Percentiles rank a stretch among this genome's conserved stretches.
phyloP scores from a whole-genome alignment of 2,888 invertebrate genomes.

The Prosopocoilus inquinatus region DNA sequence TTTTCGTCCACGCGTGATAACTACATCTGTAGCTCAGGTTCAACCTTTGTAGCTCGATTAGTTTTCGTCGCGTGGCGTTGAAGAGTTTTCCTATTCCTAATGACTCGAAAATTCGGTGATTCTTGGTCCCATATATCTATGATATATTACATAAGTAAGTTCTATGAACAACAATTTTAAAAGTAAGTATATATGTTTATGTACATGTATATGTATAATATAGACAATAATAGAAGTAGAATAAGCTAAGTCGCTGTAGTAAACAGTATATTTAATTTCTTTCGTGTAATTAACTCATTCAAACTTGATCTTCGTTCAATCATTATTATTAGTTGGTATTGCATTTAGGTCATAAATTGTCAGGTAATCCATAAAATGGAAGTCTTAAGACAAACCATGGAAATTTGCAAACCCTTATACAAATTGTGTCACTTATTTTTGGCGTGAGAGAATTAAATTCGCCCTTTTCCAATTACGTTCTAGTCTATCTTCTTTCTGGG shows the following conservation, averaged over 20 bases:
- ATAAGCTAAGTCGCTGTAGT: slow-evolving; percentile 4
- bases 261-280: slow-evolving; percentile 8
- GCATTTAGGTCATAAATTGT: too few species aligned
- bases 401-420: too few species aligned
- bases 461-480: too few species aligned
- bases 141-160: slow-evolving; percentile 92
- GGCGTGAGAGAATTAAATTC: too few species aligned
- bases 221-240: slow-evolving; percentile 7
- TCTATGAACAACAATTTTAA: slow-evolving; percentile 75
- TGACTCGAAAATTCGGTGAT: slow-evolving; percentile 45
- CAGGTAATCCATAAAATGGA: too few species aligned
- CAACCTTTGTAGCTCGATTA: slow-evolving; percentile 14
- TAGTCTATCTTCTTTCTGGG: too few species aligned
- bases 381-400: too few species aligned
- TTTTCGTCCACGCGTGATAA: too few species aligned
- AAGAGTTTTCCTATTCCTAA: slow-evolving; percentile 15
- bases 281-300: slow-evolving; percentile 5
- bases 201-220: not conserved
- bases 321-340: too few species aligned
- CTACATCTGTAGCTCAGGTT: slow-evolving; percentile 7
- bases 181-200: slow-evolving; percentile 2
- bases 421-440: too few species aligned
- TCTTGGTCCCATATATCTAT: slow-evolving; percentile 95
- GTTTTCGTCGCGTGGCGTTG: slow-evolving; percentile 11
- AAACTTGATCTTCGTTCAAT: not conserved